Evolutionary conservation across 2,888 invertebrate genomes (phyloP).

Genomic region (Xestia c-nigrum): DNA sequence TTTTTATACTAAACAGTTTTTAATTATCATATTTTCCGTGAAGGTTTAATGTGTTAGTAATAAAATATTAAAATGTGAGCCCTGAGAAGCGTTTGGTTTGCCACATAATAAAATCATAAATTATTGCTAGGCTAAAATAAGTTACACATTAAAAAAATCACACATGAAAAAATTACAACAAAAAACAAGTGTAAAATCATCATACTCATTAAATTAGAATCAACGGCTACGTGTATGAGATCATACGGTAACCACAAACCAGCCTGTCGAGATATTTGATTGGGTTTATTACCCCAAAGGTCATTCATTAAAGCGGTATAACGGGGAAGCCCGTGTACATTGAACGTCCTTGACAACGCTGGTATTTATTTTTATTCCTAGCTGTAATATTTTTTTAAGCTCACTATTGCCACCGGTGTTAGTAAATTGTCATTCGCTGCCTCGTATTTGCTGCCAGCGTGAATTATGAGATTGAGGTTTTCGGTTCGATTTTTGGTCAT

Average conservation of each 20-base stretch:
- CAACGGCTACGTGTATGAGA: conserved; percentile 5
- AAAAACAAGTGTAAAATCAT: conserved; percentile 17
- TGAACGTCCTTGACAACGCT: conserved; percentile 38
- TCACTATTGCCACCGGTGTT: conserved; percentile 4
- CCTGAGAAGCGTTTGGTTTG: conserved; percentile 33
- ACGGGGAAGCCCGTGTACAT: conserved; percentile 41
- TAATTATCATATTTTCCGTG: conserved; percentile 61
- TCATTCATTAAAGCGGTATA: conserved; percentile 35
- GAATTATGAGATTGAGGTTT: not conserved
- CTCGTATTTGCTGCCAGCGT: not conserved
- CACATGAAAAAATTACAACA: not conserved
- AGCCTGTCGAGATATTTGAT: conserved; percentile 18
- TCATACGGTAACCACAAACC: conserved; percentile 31
- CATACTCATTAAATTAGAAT: conserved; percentile 13
- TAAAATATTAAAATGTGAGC: conserved; percentile 56
- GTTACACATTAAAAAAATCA: not conserved
- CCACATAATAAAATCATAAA: conserved; percentile 42
- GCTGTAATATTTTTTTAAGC: conserved; percentile 19
- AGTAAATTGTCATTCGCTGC: not conserved
- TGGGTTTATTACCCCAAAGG: conserved; percentile 38
- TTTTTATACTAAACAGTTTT: conserved; percentile 52
- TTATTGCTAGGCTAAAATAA: not conserved
- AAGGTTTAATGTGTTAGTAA: conserved; percentile 37
- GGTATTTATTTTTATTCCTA: conserved; percentile 13
- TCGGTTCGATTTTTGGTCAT: not conserved